Evolutionary conservation across 1,140 invertebrate genomes (phyloP), one percentile per base, ranked within the genome.

Genomic region (Caerostris darwini): DNA sequence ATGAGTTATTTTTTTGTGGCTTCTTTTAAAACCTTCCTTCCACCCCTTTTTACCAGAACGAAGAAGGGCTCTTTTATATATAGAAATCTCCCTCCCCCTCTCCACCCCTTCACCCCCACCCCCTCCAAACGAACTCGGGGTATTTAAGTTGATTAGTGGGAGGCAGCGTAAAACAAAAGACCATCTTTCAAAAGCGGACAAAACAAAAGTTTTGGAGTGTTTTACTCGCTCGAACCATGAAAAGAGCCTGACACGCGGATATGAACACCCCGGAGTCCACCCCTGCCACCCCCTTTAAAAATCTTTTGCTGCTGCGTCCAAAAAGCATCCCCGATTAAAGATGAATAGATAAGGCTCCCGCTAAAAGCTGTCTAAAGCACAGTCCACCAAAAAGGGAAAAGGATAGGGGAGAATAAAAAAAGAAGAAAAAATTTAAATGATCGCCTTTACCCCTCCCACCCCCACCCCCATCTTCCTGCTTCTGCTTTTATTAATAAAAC

Each of bases 131-230:
- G 67, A 88, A 89, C 85, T 77, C 86, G 67, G 69, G 92, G 67
- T 81, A 88, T 93, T 93, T 94, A 94, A 94, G 92, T 94, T 94
- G 92, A 94, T 94, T 94, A 94, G 92, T 94, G 92, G 54, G 56
- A 59, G 92, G 64, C 92, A 50, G 57, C 56, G 67, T 94, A 89
- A 94, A 94, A 94, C 92, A 94, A 94, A 94, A 94, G 92, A 59
- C 92, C 85, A 81, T 94, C 92, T 81, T 94, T 89, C 92, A 77
- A 94, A 93, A 93, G 92, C 71, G 91, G 57, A 85, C 82, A 92
- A 88, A 88, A 94, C 92, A 94, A 94, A 94, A 89, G 85, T 94
- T 94, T 82, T 94, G 92, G 92, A 94, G 92, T 94, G 92, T 94
- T 94, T 61, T 89, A 85, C 82, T 77, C 90, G 67, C 54, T 56